Evolutionary conservation across 2,888 invertebrate genomes (phyloP), one percentile per base, ranked within the genome.

Genomic region (Drosophila birchii): DNA sequence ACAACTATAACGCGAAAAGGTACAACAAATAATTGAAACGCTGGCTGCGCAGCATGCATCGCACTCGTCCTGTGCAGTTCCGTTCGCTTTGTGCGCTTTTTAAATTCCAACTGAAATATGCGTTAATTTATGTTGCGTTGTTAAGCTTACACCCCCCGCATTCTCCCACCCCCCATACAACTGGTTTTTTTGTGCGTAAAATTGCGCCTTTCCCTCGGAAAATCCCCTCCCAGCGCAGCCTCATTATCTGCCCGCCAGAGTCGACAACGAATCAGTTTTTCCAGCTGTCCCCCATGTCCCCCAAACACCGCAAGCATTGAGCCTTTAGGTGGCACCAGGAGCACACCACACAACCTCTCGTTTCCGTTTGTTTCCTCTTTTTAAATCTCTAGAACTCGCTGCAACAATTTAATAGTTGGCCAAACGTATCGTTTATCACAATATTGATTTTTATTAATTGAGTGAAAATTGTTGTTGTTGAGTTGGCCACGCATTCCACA

Each of bases 81-180:
- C 78, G 69, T 71, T 78, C 62, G 66, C 72, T 78, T 86, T 84
- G 85, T 83, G 87, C 81, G 78, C 82, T 72, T 87, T 87, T 84
- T 87, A 85, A 85, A 84, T 85, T 84, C 85, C 87, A 84, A 78
- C 87, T 85, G 84, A 84, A 84, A 84, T 84, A 84, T 84, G 84
- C 85, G 88, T 85, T 85, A 85, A 87, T 85, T 85, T 84, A 84
- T 84, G 84, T 86, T 88, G 79, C 64, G 66, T 71, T 76, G 71
- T 75, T 75, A 75, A 63, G 76, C 76, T 54, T 57, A 55, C 76
- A 63, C 59, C 56, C 70, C 59, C 16, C 5, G 16, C n/a, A n/a
- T n/a, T n/a, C 32, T 14, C 57, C 39, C 11, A 7, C 12, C 20
- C 5, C 41, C 41, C 36, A 20, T 29, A 36, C 73, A 54, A 43